Percentiles rank a stretch among this genome's conserved stretches.
phyloP scores from a whole-genome alignment of 1,140 invertebrate genomes.

The Aphidius ervi region DNA sequence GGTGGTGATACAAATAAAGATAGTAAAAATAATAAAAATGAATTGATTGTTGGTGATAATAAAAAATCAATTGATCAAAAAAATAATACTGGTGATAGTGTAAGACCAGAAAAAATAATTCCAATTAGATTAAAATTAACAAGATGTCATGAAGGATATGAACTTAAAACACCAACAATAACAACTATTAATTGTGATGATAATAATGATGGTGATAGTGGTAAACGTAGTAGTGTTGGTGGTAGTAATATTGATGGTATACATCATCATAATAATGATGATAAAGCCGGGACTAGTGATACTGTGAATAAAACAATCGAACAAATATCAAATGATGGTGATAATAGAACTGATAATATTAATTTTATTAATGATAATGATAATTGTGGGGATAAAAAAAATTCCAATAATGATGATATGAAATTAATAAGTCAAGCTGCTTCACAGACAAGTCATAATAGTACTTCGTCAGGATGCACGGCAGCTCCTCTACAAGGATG shows the following conservation, averaged over 20 bases:
- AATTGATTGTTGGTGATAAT: conserved; percentile 43
- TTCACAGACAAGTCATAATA: conserved; percentile 26
- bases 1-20: conserved; percentile 49
- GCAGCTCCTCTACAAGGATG: conserved; percentile 70
- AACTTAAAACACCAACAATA: conserved; percentile 48
- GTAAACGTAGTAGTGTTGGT: conserved; percentile 15
- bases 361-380: conserved; percentile 12
- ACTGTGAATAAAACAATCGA: conserved; percentile 23
- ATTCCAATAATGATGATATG: conserved; percentile 29
- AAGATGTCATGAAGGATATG: conserved; percentile 69
- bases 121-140: conserved; percentile 79
- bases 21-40: conserved; percentile 44
- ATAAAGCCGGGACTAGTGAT: conserved; percentile 48
- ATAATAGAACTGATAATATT: conserved; percentile 21
- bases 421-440: conserved; percentile 32
- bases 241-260: conserved; percentile 1
- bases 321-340: conserved; percentile 33
- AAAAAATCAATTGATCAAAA: conserved; percentile 41
- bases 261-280: conserved; percentile 50
- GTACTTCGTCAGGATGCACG: conserved; percentile 41
- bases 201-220: conserved; percentile 59
- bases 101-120: conserved; percentile 64
- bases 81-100: conserved; percentile 52
- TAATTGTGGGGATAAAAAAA: conserved; percentile 27
- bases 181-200: conserved; percentile 1